A percentile compares a stretch with the other conserved stretches of the same genome.
phyloP scores from a whole-genome alignment of 1,140 invertebrate species.

The Limonius californicus region DNA sequence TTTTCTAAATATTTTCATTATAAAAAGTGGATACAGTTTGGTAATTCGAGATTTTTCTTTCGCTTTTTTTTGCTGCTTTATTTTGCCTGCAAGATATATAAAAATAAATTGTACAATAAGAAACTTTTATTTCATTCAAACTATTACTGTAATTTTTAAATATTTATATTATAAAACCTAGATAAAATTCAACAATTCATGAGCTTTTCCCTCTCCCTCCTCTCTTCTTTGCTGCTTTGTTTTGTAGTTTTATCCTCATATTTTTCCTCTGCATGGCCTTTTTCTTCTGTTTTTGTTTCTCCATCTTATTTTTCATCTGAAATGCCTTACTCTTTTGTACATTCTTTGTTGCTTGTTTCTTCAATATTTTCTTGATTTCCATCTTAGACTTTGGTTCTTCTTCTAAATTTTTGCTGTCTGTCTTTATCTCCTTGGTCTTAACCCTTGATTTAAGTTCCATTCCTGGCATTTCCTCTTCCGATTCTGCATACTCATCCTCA shows the following conservation, averaged over 20 bases:
- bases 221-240: background rate
- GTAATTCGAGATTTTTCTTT: too few species aligned
- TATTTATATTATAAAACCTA: too few species aligned
- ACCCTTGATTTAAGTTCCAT: slow-evolving; percentile 52
- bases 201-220: slow-evolving; percentile 16
- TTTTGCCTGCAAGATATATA: too few species aligned
- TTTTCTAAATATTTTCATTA: too few species aligned
- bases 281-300: slow-evolving; percentile 55
- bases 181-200: too few species aligned
- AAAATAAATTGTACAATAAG: too few species aligned
- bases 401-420: slow-evolving; percentile 28
- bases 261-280: slow-evolving; percentile 46
- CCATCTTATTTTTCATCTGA: slow-evolving; percentile 65
- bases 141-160: too few species aligned
- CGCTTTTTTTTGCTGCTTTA: too few species aligned
- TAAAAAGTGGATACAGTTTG: too few species aligned
- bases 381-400: background rate
- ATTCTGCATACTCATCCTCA: slow-evolving; percentile 41
- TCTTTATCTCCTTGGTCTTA: slow-evolving; percentile 24
- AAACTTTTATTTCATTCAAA: too few species aligned
- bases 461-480: slow-evolving; percentile 52
- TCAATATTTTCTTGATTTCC: slow-evolving; percentile 61
- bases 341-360: slow-evolving; percentile 62
- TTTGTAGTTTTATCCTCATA: slow-evolving; percentile 26
- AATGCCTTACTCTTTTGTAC: slow-evolving; percentile 70